These are phyloP conservation scores for Cebus imitator DNA, from an alignment of 2,113 vertebrate species.

Conservation along the genomic window DNA sequence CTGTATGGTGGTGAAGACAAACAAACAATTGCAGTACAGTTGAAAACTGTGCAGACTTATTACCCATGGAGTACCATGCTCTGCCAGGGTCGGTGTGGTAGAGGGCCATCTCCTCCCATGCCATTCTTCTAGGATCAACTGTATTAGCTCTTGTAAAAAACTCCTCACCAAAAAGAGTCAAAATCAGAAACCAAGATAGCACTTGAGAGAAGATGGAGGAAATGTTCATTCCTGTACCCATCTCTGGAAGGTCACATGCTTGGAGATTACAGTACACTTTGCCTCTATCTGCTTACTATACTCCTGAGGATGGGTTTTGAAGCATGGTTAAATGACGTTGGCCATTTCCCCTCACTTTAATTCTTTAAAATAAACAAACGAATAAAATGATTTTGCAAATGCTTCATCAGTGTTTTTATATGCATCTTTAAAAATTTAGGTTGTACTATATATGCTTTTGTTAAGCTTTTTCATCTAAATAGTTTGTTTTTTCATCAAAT, in stretches of 20 bases:
- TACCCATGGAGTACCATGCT: slow-evolving; percentile 51
- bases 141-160: background rate
- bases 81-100: slow-evolving; percentile 37
- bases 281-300: background rate
- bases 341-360: background rate
- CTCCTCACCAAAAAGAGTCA: background rate
- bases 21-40: slow-evolving; percentile 65
- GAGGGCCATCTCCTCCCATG: background rate
- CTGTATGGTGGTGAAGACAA: background rate
- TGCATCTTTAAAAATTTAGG: background rate
- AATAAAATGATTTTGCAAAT: background rate
- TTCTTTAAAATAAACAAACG: background rate
- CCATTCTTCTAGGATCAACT: background rate
- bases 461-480: background rate
- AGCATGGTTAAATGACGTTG: background rate
- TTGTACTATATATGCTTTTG: background rate
- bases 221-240: background rate
- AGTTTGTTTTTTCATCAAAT: background rate
- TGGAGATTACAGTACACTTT: background rate
- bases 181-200: background rate
- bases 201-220: background rate
- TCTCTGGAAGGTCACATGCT: background rate
- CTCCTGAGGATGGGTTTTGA: background rate
- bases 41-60: background rate
- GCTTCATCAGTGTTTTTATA: background rate